These are phyloP conservation scores for Sebastes iracundus DNA, from an alignment of 2,797 vertebrate genomes.

Conservation along the genomic window DNA sequence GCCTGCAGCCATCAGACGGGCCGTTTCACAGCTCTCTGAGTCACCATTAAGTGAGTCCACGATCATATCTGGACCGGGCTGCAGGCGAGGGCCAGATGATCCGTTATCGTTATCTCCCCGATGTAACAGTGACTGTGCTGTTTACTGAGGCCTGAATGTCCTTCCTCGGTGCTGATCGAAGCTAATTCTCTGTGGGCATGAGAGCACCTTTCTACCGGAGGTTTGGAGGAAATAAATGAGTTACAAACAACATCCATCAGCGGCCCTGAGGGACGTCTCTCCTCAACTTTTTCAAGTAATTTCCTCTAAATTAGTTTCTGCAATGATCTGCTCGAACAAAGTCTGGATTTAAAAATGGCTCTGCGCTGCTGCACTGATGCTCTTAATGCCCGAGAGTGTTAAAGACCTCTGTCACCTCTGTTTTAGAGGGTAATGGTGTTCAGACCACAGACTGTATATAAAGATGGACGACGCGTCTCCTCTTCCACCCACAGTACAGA, in stretches of 20 bases:
- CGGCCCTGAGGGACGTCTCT: slow-evolving; percentile 5
- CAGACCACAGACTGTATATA: not conserved
- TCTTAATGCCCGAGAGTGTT: not conserved
- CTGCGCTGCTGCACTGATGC: not conserved
- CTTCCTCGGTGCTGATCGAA: slow-evolving; percentile 50
- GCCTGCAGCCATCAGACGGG: slow-evolving; percentile 3
- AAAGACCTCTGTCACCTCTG: slow-evolving; percentile 3
- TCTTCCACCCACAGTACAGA: not conserved
- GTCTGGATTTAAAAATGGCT: slow-evolving; percentile 20
- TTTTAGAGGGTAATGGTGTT: slow-evolving; percentile 21
- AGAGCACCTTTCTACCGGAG: slow-evolving; percentile 27
- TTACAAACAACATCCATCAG: slow-evolving; percentile 38
- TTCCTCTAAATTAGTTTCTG: slow-evolving; percentile 17
- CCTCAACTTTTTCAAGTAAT: slow-evolving; percentile 16
- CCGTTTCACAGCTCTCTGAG: slow-evolving; percentile 7
- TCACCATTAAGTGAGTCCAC: slow-evolving; percentile 24
- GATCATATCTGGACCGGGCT: slow-evolving; percentile 50
- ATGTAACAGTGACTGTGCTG: slow-evolving; percentile 18
- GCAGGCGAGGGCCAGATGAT: slow-evolving; percentile 26
- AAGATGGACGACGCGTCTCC: not conserved
- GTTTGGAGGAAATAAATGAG: slow-evolving; percentile 48
- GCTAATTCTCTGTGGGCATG: slow-evolving; percentile 39
- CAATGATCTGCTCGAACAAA: not conserved
- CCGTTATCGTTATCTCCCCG: slow-evolving; percentile 29
- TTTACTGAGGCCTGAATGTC: slow-evolving; percentile 46